Percentiles rank a stretch among this genome's conserved stretches.
Evolutionary conservation across 2,113 vertebrate species (phyloP).

Genomic region (Chlorodrepanis virens): DNA sequence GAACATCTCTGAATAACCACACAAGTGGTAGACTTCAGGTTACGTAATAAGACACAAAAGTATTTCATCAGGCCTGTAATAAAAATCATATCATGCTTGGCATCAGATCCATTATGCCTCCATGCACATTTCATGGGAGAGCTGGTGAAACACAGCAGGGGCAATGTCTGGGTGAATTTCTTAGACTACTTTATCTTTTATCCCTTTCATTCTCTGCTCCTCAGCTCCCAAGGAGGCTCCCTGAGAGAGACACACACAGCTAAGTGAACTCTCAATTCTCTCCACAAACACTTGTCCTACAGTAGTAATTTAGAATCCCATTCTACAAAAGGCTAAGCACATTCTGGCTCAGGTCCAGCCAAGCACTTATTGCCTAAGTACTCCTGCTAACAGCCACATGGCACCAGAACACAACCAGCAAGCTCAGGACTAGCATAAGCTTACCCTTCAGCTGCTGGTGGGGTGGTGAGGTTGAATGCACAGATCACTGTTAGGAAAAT

Average conservation of each 20-base stretch:
- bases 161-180: background rate
- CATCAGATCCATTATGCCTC: background rate
- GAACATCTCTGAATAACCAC: background rate
- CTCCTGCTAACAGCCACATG: background rate
- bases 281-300: background rate
- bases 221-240: background rate
- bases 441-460: background rate
- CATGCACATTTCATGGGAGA: background rate
- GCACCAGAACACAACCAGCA: background rate
- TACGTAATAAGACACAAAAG: background rate
- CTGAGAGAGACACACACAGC: accelerated
- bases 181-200: background rate
- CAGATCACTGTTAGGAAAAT: background rate
- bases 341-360: background rate
- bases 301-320: background rate
- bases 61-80: background rate
- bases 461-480: background rate
- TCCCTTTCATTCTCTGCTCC: background rate
- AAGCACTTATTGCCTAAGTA: background rate
- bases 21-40: background rate
- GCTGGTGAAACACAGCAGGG: background rate
- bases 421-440: background rate
- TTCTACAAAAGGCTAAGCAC: background rate
- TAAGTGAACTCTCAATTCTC: background rate
- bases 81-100: background rate